These are phyloP conservation scores for Podarcis lilfordi DNA, from an alignment of 2,797 vertebrate species.

Conservation along the genomic window DNA sequence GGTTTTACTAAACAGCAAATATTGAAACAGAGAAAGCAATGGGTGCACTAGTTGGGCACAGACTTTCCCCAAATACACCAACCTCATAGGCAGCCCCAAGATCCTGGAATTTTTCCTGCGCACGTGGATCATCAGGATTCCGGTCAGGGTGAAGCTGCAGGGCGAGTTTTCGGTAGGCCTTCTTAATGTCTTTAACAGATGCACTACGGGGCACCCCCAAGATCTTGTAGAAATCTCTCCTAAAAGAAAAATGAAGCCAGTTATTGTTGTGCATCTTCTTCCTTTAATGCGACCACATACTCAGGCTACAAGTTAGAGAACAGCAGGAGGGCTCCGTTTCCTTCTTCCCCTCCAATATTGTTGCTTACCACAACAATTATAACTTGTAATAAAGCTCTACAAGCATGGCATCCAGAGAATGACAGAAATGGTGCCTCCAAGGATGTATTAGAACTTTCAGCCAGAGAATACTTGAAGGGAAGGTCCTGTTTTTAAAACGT, in stretches of 20 bases:
- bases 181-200: slow-evolving; percentile 95
- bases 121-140: slow-evolving; percentile 93
- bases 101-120: slow-evolving; percentile 96
- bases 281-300: not conserved
- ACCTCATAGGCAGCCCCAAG: slow-evolving; percentile 98
- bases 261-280: not conserved
- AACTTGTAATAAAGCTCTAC: not conserved
- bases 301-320: not conserved
- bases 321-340: not conserved
- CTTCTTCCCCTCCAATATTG: not conserved
- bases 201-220: slow-evolving; percentile 91
- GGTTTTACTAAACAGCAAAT: not conserved
- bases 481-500: not conserved
- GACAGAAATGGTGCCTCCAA: not conserved
- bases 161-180: slow-evolving; percentile 97
- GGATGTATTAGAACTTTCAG: not conserved
- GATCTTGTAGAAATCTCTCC: slow-evolving; percentile 97
- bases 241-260: slow-evolving; percentile 54
- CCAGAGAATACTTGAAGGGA: too few species aligned
- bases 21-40: not conserved
- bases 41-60: not conserved
- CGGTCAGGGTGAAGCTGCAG: slow-evolving; percentile 96
- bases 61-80: slow-evolving; percentile 27
- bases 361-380: not conserved
- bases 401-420: not conserved